Conservation (phyloP, 2,888 invertebrate species). For the Apodemia mormo region DNA sequence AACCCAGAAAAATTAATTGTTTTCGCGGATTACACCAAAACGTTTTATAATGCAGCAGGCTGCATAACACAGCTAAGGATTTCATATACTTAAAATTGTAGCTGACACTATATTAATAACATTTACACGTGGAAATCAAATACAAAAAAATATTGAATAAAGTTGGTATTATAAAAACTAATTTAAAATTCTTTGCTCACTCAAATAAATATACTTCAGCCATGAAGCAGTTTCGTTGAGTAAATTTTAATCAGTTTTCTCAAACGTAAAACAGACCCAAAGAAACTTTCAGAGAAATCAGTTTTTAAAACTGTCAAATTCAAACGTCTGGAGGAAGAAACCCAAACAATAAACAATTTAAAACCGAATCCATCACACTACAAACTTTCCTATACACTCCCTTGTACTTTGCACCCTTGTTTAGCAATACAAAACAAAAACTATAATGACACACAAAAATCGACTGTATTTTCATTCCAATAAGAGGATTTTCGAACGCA, state of each 20-base stretch:
- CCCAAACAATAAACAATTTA: constrained; percentile 61
- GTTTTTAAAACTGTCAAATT: constrained; percentile 33
- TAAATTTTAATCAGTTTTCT: constrained; percentile 9
- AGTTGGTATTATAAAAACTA: not conserved
- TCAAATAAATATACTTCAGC: not conserved
- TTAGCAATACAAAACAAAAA: constrained; percentile 25
- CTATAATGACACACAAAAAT: constrained; percentile 37
- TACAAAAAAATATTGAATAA: no score
- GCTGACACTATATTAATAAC: no score
- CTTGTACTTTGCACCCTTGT: constrained; percentile 40
- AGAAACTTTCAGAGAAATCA: constrained; percentile 29
- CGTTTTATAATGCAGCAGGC: no score
- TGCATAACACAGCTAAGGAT: no score
- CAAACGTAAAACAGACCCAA: not conserved
- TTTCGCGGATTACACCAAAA: no score
- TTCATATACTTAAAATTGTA: no score
- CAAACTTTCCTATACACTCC: constrained; percentile 54
- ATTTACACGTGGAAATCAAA: no score
- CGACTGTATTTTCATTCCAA: constrained; percentile 34
- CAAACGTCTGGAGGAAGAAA: constrained; percentile 36
- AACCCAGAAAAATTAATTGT: no score
- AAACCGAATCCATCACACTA: constrained; percentile 61
- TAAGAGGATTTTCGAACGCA: constrained; percentile 34
- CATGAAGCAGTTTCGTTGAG: not conserved
- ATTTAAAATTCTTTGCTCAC: not conserved